These are phyloP conservation scores for Drosophila obscura DNA, from an alignment of 1,140 invertebrate genomes.

Conservation along the genomic window DNA sequence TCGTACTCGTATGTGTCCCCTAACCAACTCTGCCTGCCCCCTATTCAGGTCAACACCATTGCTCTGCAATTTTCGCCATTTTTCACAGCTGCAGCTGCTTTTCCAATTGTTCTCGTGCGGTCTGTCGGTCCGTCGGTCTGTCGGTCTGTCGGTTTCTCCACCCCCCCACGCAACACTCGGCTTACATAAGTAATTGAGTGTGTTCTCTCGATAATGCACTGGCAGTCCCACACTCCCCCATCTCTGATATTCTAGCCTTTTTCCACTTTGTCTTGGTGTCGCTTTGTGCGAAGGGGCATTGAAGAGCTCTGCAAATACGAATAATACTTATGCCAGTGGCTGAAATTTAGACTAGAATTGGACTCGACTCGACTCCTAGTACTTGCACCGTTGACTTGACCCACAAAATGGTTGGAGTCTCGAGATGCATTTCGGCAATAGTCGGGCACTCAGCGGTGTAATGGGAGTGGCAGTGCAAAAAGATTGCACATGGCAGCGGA, in stretches of 20 bases:
- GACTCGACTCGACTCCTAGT: not conserved
- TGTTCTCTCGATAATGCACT: conserved; percentile 77
- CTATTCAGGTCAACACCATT: conserved; percentile 73
- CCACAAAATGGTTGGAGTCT: conserved; percentile 34
- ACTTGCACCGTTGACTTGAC: conserved; percentile 19
- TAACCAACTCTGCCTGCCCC: not conserved
- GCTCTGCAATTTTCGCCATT: conserved; percentile 64
- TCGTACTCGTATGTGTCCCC: conserved; percentile 6
- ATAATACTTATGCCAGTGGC: conserved; percentile 31
- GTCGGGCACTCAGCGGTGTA: not conserved
- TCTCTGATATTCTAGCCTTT: not conserved
- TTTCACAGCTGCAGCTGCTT: conserved; percentile 68
- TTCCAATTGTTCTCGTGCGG: conserved; percentile 62
- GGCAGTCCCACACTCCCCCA: conserved; percentile 23
- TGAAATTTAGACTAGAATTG: conserved; percentile 7
- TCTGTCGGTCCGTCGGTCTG: not conserved
- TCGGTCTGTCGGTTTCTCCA: not conserved
- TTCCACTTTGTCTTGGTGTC: conserved; percentile 47
- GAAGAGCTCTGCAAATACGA: conserved; percentile 71
- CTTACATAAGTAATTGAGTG: conserved; percentile 82
- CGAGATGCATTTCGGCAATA: conserved; percentile 36
- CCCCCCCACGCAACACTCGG: conserved; percentile 14
- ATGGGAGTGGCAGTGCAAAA: not conserved
- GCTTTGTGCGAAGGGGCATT: conserved; percentile 59
- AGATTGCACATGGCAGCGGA: conserved; percentile 25